Conservation (phyloP, 2,888 invertebrate species). For the Odontomyia ornata region DNA sequence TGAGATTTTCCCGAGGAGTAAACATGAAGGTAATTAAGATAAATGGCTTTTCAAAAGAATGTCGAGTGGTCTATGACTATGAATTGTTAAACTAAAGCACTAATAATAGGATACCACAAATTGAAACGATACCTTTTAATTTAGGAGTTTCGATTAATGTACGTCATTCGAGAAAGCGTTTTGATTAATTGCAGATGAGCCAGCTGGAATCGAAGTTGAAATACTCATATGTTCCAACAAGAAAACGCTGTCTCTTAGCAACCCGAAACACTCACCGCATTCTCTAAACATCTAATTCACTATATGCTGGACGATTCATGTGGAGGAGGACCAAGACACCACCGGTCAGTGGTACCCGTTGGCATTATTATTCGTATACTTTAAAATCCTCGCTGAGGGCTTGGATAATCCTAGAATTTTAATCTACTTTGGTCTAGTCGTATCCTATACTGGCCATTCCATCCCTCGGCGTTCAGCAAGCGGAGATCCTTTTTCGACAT, state of each 20-base stretch:
- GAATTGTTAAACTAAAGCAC: too few species aligned
- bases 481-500: neutral
- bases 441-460: neutral
- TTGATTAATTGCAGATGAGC: conserved; percentile 17
- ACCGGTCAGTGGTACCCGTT: neutral
- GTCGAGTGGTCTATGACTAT: neutral
- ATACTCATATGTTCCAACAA: neutral
- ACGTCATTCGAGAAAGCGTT: neutral
- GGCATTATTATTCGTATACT: conserved; percentile 26
- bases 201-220: conserved; percentile 22
- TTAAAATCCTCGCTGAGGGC: neutral
- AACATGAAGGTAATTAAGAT: neutral
- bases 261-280: too few species aligned
- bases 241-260: too few species aligned
- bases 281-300: too few species aligned
- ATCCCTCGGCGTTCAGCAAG: neutral
- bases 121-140: neutral
- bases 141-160: neutral
- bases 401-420: conserved; percentile 2
- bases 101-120: neutral
- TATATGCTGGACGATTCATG: too few species aligned
- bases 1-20: neutral
- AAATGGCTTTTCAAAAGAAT: neutral
- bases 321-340: neutral
- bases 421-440: conserved; percentile 7